Evolutionary conservation across 2,113 vertebrate species (phyloP).

Genomic region (Morone chrysops): DNA sequence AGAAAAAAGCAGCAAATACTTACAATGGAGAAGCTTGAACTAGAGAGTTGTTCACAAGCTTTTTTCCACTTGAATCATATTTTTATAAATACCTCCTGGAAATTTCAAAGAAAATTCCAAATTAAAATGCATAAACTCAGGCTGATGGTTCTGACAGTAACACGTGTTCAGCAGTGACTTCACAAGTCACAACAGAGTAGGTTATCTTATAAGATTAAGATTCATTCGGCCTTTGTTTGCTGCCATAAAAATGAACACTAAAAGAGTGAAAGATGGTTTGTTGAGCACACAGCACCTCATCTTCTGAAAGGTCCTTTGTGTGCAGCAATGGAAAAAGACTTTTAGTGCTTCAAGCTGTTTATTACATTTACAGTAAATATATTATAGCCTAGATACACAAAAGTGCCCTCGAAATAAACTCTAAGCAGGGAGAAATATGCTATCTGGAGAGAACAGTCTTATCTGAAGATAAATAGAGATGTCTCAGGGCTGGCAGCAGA

Average conservation of each 20-base stretch:
- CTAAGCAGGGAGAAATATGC: neutral
- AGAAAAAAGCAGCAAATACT: too few species aligned
- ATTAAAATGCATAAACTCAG: too few species aligned
- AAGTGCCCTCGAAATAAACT: neutral
- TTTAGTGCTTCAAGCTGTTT: neutral
- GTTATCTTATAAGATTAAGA: neutral
- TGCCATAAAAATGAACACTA: neutral
- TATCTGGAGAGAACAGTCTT: neutral
- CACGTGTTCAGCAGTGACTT: neutral
- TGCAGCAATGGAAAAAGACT: neutral
- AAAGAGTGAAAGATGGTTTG: neutral
- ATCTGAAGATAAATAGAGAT: slow-evolving; percentile 1
- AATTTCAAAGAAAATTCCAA: too few species aligned
- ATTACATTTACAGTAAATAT: neutral
- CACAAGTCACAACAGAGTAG: neutral
- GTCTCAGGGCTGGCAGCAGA: neutral
- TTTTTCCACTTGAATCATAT: too few species aligned
- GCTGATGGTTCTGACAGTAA: neutral
- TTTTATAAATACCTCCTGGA: too few species aligned
- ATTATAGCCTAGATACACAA: neutral
- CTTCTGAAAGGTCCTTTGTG: neutral
- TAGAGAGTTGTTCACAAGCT: too few species aligned
- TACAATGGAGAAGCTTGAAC: neutral
- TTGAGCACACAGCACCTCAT: neutral
- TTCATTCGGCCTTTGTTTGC: neutral